phyloP scores from a whole-genome alignment of 2,888 invertebrate genomes.

The Drosophila nr. medialis region DNA sequence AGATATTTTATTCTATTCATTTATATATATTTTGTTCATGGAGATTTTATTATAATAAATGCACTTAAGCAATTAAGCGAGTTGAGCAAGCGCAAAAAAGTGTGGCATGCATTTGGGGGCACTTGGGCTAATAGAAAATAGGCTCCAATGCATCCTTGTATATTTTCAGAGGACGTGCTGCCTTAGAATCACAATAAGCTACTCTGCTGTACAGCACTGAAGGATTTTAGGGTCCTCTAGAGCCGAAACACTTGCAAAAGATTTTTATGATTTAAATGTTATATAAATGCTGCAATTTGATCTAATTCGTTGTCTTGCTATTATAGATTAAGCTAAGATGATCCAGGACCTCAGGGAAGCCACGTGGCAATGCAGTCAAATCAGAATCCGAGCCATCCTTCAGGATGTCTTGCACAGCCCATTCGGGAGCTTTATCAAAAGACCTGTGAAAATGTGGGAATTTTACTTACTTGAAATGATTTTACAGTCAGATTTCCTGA shows the following conservation, averaged over 20 bases:
- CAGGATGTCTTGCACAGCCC: background rate
- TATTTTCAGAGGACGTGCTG: background rate
- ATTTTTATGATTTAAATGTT: background rate
- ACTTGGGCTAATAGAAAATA: background rate
- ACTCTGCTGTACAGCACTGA: no score
- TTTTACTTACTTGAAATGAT: slow-evolving; percentile 6
- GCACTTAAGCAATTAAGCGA: background rate
- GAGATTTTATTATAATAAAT: background rate
- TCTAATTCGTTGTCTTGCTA: background rate
- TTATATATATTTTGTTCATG: background rate
- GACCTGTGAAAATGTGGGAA: fast-evolving
- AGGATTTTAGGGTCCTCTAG: no score
- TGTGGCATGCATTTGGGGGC: background rate
- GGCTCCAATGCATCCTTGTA: background rate
- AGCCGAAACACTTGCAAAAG: background rate
- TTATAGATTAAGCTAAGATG: background rate
- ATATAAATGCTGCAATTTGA: background rate
- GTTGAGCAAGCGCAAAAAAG: background rate
- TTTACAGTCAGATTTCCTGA: slow-evolving; percentile 31
- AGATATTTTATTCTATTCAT: background rate
- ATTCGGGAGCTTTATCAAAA: background rate
- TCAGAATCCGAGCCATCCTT: background rate
- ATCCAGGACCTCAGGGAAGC: no score
- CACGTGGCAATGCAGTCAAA: background rate
- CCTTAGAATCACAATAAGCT: background rate